Evolutionary conservation across 2,113 vertebrate genomes (phyloP), one percentile per base, ranked within the genome.

Genomic region (Labeo rohita): DNA sequence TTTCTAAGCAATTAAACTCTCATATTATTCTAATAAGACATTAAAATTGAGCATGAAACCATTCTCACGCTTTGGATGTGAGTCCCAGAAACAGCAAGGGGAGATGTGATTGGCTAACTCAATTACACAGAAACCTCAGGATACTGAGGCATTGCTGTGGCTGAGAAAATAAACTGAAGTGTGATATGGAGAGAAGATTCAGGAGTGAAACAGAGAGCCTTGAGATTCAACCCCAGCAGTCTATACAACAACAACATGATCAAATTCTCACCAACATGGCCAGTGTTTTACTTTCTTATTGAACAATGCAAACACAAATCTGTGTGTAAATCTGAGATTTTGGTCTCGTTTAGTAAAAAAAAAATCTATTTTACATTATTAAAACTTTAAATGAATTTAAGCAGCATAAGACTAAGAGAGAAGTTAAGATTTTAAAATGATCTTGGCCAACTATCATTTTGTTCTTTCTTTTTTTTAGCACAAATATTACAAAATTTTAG

Each of bases 81-180:
- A 76, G 65, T 72, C 2, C 12, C 13, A 81, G 10, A 50, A 72
- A 83, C 36, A 77, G 77, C 73, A 74, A 79, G 23, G 15, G 23
- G 28, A 18, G 11, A 47, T 65, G 76, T 43, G 88, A 56, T 84
- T 68, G 63, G 84, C 36, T 68, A 86, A 88, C 63, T 45, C 5
- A 34, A 18, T 83, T 18, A 87, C 63, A 80, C 45, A 74, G 15
- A 79, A 59, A 84, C 80, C 72, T 54, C 52, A 52, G 36, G 63
- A 68, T 36, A 52, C 80, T 39, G 45, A 81, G 39, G n/a, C 15
- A 68, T 50, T 50, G 61, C 39, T 68, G 28, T 47, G 47, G 47
- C 63, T 36, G 65, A 52, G 45, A 82, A 82, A 82, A 82, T 82
- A 82, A 82, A 82, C 80, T 34, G 45, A 49, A 1, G 10, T 54